Conservation (phyloP, 1,140 invertebrate species). For the Daktulosphaira vitifoliae region DNA sequence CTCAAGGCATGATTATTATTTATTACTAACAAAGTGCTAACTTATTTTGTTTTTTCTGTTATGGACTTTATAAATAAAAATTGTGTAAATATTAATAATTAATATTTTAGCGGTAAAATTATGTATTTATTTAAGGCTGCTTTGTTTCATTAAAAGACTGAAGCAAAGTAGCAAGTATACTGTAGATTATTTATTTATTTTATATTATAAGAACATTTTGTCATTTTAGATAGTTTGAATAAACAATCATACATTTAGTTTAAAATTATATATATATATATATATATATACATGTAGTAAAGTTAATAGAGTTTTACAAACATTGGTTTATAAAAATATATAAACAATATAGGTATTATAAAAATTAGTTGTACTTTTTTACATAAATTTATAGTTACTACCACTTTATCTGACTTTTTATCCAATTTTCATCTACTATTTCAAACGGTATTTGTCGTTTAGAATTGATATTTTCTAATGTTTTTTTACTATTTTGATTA, state of each 20-base stretch:
- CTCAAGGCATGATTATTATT: constrained; percentile 1
- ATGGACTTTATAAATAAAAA: constrained; percentile 3
- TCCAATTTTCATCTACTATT: constrained; percentile 24
- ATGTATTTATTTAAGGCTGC: constrained; percentile 13
- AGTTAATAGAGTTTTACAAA: constrained; percentile 25
- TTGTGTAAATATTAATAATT: constrained; percentile 24
- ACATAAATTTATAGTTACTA: not conserved
- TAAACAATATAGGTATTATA: not conserved
- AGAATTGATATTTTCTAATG: constrained; percentile 5
- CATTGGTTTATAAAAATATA: constrained; percentile 11
- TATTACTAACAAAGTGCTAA: constrained; percentile 10
- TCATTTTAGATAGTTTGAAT: too few relatives aligned
- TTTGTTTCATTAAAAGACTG: not conserved
- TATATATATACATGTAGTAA: constrained; percentile 11
- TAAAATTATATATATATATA: too few relatives aligned
- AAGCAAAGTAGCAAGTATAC: not conserved
- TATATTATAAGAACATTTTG: constrained; percentile 9
- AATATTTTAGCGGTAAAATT: constrained; percentile 13
- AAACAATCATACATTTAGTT: too few relatives aligned
- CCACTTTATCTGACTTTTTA: constrained; percentile 10
- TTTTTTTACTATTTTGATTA: not conserved
- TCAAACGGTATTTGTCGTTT: not conserved
- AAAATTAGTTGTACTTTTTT: not conserved
- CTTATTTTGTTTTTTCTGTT: constrained; percentile 25
- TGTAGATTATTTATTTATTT: constrained; percentile 20